These are phyloP conservation scores for Pterostichus niger DNA, from an alignment of 2,888 invertebrate species.

Conservation along the genomic window DNA sequence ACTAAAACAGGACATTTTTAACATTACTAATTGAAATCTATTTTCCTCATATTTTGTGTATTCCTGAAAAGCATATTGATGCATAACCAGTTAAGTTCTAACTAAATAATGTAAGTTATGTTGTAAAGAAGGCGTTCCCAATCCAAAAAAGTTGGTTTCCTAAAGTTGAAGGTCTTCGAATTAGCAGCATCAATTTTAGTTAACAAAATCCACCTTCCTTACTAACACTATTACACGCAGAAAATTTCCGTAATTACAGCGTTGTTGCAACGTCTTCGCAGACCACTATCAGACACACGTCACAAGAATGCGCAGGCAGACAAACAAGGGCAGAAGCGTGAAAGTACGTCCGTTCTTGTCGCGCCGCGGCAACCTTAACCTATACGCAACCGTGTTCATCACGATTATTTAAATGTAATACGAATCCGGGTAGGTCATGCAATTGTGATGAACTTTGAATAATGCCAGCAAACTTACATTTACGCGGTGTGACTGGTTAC, in stretches of 20 bases:
- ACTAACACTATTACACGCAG: neutral
- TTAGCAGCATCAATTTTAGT: slow-evolving; percentile 30
- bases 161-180: slow-evolving; percentile 43
- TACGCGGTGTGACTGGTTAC: slow-evolving; percentile 52
- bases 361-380: slow-evolving; percentile 70
- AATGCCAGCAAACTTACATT: slow-evolving; percentile 62
- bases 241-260: slow-evolving; percentile 56
- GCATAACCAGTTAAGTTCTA: too few species aligned
- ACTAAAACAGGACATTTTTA: too few species aligned
- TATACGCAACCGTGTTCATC: slow-evolving; percentile 69
- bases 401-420: slow-evolving; percentile 70
- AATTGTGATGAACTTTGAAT: slow-evolving; percentile 66
- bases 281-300: slow-evolving; percentile 35
- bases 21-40: too few species aligned
- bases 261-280: slow-evolving; percentile 10
- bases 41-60: too few species aligned
- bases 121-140: slow-evolving; percentile 21
- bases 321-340: slow-evolving; percentile 34
- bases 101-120: neutral
- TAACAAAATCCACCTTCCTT: slow-evolving; percentile 41
- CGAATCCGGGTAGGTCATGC: slow-evolving; percentile 70
- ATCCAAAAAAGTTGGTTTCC: slow-evolving; percentile 15
- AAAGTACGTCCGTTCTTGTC: slow-evolving; percentile 69
- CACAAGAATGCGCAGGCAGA: neutral
- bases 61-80: too few species aligned